Conservation (phyloP, 2,113 vertebrate genomes). For the Anser cygnoides region DNA sequence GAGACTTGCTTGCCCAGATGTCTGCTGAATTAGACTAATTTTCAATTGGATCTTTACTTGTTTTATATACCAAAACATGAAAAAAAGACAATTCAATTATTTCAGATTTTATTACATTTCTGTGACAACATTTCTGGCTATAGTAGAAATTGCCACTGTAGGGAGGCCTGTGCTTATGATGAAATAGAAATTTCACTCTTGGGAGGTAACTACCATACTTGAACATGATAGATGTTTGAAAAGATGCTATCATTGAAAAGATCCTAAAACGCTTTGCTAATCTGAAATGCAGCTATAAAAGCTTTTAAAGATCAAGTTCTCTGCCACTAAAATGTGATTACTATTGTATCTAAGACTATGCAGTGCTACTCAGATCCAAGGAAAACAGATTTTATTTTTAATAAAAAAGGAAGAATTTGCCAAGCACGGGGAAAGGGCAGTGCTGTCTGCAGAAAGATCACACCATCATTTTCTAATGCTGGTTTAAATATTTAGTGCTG, state of each 20-base stretch:
- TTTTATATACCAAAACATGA: background rate
- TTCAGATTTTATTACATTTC: background rate
- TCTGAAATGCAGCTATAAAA: slow-evolving; percentile 9
- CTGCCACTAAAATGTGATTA: background rate
- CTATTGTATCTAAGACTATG: background rate
- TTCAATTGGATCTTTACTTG: background rate
- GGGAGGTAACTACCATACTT: background rate
- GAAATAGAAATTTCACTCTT: background rate
- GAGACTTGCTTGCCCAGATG: background rate
- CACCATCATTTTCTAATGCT: background rate
- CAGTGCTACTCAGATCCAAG: background rate
- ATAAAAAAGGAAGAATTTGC: background rate
- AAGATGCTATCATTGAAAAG: background rate
- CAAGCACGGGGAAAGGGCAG: background rate
- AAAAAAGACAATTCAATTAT: background rate
- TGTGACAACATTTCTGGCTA: background rate
- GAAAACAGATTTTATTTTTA: background rate
- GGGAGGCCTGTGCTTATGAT: background rate
- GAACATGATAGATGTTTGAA: background rate
- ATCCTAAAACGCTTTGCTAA: background rate
- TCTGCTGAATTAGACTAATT: background rate
- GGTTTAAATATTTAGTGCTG: background rate
- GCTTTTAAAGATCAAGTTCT: slow-evolving; percentile 1
- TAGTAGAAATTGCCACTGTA: background rate
- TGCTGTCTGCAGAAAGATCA: background rate